These are phyloP conservation scores for Propithecus deckenii DNA, from an alignment of 2,797 vertebrate species.

Conservation along the genomic window DNA sequence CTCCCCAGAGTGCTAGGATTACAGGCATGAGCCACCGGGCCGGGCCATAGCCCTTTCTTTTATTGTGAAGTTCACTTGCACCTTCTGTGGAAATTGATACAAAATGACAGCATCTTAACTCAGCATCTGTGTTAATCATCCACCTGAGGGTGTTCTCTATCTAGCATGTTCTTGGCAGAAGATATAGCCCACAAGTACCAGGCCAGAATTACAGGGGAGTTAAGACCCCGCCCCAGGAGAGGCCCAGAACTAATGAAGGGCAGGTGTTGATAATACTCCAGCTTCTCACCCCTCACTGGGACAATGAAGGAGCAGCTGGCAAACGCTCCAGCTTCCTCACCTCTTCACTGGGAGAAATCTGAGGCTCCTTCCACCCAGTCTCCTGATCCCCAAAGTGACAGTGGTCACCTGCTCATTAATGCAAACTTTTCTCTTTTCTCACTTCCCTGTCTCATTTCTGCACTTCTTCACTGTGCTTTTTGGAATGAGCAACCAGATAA, in stretches of 20 bases:
- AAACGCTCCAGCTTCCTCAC: neutral
- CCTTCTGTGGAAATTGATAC: neutral
- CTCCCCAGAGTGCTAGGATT: neutral
- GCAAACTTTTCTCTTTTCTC: neutral
- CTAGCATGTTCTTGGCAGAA: neutral
- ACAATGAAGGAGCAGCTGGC: neutral
- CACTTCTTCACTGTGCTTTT: neutral
- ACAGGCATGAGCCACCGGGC: neutral
- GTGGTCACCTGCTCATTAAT: neutral
- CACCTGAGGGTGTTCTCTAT: neutral
- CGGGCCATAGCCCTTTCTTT: neutral
- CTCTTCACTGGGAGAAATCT: neutral
- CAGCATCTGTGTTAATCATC: neutral
- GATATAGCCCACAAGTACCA: too few species aligned
- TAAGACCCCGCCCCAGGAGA: neutral
- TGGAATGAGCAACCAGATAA: neutral
- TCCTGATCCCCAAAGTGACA: neutral
- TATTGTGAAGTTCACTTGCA: neutral
- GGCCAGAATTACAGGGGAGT: neutral
- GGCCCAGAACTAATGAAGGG: neutral
- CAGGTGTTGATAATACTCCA: neutral
- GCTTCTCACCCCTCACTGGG: neutral
- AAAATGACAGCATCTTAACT: neutral
- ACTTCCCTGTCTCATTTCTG: neutral
- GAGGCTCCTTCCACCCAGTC: too few species aligned